phyloP scores from a whole-genome alignment of 2,888 invertebrate genomes.

The Eristalinus aeneus region DNA sequence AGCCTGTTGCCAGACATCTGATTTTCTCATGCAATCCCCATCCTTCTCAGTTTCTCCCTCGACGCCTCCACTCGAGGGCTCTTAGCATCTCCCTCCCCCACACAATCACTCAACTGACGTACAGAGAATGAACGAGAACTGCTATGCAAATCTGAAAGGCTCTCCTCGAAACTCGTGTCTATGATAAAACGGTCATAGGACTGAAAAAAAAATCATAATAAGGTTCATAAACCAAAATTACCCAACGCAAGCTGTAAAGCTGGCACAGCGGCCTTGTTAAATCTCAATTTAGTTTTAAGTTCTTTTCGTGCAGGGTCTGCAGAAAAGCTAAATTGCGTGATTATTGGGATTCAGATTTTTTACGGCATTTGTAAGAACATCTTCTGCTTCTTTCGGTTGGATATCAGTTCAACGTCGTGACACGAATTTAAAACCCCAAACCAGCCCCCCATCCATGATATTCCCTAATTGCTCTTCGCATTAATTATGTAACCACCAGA shows the following conservation, averaged over 20 bases:
- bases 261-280: background rate
- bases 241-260: background rate
- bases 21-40: too few relatives aligned
- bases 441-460: background rate
- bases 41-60: too few relatives aligned
- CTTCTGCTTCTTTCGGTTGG: background rate
- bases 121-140: background rate
- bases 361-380: background rate
- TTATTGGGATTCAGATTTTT: background rate
- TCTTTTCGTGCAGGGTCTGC: too few relatives aligned
- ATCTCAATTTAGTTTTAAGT: background rate
- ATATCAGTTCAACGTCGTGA: background rate
- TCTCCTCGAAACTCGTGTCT: background rate
- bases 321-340: too few relatives aligned
- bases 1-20: too few relatives aligned
- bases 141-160: background rate
- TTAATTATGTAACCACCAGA: conserved; percentile 1
- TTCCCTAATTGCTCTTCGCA: background rate
- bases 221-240: background rate
- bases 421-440: background rate
- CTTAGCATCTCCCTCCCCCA: background rate
- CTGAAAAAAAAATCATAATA: too few relatives aligned
- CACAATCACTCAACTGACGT: background rate
- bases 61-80: too few relatives aligned
- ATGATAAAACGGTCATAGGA: background rate